phyloP scores from a whole-genome alignment of 2,113 vertebrate species.

The Ammodramus savannarum region DNA sequence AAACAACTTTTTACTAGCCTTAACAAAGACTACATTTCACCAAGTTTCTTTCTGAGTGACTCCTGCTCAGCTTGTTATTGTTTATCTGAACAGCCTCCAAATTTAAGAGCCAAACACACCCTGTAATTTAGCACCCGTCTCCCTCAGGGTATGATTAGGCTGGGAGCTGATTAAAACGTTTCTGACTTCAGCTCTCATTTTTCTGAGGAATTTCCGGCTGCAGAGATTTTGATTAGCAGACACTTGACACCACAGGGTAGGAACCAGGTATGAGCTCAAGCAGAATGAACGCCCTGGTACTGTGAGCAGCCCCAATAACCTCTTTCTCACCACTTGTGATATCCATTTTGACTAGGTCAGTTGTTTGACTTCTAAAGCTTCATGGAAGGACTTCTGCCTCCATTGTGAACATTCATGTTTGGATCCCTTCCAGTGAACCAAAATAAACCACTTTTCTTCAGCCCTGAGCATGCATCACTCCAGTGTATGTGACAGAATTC shows the following conservation, averaged over 20 bases:
- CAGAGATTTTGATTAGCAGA: constrained; percentile 29
- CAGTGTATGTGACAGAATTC: background rate
- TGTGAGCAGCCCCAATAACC: background rate
- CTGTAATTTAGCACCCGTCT: constrained; percentile 33
- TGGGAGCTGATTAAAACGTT: constrained; percentile 29
- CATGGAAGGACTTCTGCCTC: background rate
- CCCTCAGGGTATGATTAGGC: constrained; percentile 35
- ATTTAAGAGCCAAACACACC: constrained; percentile 1
- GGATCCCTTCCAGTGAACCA: background rate
- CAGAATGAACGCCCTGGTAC: background rate
- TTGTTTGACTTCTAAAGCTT: background rate
- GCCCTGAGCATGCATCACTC: background rate
- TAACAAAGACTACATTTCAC: constrained; percentile 9
- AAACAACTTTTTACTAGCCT: constrained; percentile 9
- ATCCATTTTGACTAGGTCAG: background rate
- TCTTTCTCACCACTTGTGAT: background rate
- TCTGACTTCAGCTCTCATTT: constrained; percentile 38
- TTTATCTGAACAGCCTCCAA: constrained; percentile 1
- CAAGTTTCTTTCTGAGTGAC: background rate
- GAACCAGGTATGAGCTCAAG: background rate
- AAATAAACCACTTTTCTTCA: background rate
- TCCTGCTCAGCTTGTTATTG: constrained; percentile 4
- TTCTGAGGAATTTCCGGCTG: constrained; percentile 10
- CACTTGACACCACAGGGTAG: background rate
- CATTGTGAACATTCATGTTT: background rate